Evolutionary conservation across 1,140 invertebrate genomes (phyloP).

Genomic region (Rhagoletis pomonella): DNA sequence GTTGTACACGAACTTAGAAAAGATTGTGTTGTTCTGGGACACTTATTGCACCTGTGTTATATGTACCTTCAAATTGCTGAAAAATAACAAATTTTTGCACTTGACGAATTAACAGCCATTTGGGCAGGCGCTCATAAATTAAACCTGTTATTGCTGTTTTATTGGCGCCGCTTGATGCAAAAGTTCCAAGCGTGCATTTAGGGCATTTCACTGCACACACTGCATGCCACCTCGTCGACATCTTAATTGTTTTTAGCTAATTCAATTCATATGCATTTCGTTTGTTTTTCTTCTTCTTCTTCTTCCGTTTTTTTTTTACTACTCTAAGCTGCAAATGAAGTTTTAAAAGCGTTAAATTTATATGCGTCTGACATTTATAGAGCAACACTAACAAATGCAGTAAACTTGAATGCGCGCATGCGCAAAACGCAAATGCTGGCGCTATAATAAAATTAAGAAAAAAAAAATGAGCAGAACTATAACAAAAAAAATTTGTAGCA

Average conservation of each 20-base stretch:
- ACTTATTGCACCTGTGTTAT: too few relatives aligned
- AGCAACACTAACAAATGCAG: background rate
- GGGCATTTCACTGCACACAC: background rate
- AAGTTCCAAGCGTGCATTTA: background rate
- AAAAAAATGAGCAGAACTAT: background rate
- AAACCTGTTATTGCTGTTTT: background rate
- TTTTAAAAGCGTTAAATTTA: constrained; percentile 52
- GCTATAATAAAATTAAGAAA: too few relatives aligned
- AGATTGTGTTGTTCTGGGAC: too few relatives aligned
- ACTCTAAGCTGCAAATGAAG: background rate
- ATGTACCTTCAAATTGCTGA: too few relatives aligned
- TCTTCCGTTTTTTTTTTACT: background rate
- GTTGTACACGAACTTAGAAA: too few relatives aligned
- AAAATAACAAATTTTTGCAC: background rate
- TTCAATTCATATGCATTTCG: background rate
- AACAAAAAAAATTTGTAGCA: background rate
- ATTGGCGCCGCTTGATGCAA: background rate
- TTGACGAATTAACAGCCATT: background rate
- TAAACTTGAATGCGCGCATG: background rate
- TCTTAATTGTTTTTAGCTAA: constrained; percentile 14
- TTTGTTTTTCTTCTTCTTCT: background rate
- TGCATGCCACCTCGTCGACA: background rate
- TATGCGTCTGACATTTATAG: constrained; percentile 50
- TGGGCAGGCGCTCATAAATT: background rate
- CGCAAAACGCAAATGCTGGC: background rate